Percentiles rank a stretch among this genome's conserved stretches.
Conservation (phyloP, 2,113 vertebrate species). For the Calidris pugnax region DNA sequence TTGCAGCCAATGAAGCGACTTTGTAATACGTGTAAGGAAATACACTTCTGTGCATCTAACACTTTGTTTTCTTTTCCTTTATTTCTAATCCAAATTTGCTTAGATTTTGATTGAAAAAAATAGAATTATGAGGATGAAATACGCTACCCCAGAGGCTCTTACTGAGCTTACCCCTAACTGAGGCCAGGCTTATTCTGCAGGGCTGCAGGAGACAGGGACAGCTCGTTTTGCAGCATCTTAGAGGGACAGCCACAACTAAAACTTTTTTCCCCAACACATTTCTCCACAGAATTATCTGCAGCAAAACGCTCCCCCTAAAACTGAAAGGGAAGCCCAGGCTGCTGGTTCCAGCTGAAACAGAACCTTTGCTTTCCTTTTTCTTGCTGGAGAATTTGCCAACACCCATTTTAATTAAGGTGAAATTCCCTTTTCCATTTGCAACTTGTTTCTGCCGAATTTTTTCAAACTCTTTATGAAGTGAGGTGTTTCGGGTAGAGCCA, state of each 20-base stretch:
- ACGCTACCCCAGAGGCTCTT: neutral
- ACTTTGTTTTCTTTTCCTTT: neutral
- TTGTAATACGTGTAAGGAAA: neutral
- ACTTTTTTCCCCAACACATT: neutral
- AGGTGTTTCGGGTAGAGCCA: neutral
- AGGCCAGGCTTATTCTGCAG: neutral
- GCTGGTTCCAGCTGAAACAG: neutral
- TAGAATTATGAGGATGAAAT: neutral
- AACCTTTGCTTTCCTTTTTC: neutral
- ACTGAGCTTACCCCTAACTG: fast-evolving
- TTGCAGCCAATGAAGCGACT: neutral
- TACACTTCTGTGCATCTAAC: neutral
- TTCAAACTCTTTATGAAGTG: fast-evolving
- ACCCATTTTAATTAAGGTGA: fast-evolving
- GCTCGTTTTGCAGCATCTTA: fast-evolving
- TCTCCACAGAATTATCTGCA: neutral
- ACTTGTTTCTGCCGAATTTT: neutral
- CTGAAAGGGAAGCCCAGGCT: neutral
- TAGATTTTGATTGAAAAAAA: neutral
- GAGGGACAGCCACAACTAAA: fast-evolving
- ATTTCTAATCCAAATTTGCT: neutral
- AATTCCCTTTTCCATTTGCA: neutral
- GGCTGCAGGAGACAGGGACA: neutral
- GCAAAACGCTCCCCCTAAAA: neutral
- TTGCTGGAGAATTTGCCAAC: neutral